Base-by-base conservation (phyloP, 2,888 invertebrate genomes). In the Leptothorax acervorum region DNA sequence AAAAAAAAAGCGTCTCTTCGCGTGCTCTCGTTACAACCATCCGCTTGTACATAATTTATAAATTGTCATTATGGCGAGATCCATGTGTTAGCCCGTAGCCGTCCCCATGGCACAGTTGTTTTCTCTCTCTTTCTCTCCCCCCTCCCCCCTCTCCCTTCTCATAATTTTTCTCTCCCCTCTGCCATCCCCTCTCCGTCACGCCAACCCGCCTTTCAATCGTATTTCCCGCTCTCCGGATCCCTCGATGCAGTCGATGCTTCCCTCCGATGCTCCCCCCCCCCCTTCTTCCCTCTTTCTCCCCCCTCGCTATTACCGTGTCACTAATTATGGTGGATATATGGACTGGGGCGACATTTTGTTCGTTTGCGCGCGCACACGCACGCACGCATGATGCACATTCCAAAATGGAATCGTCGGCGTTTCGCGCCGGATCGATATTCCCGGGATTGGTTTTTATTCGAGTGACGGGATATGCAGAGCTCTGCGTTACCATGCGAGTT, bases 281-380 rank as follows among this genome's bases (percentile, higher is more conserved):
- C 84, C 31, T 9, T 42, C 63, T 31, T 42, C 35, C 79, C 39
- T 51, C 35, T 84, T 71, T 76, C 55, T 82, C 71, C 87, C 83
- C 82, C 51, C 18, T 39, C 11, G 2, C 15, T 28, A 39, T 57
- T 66, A 45, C 31, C 90, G 79, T 76, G 83, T 85, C 90, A 91
- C 92, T 95, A 94, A 94, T 95, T 94, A 94, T 94, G 94, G 94
- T 93, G 93, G 94, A 1, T 92, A 90, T 90, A 88, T 85, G 68
- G 88, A 88, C 82, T 39, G 89, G 87, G 91, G 92, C 94, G 94
- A 94, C 94, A 95, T 94, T 95, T 95, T 95, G 94, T 94, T 94
- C 92, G 87, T 90, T 89, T 88, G 90, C 87, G 57, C 45, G 57
- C 73, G 18, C 48, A 45, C 39, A 5, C 60, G 60, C 48, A 35